phyloP scores from a whole-genome alignment of 2,113 vertebrate genomes.

The Sakesphorus luctuosus region DNA sequence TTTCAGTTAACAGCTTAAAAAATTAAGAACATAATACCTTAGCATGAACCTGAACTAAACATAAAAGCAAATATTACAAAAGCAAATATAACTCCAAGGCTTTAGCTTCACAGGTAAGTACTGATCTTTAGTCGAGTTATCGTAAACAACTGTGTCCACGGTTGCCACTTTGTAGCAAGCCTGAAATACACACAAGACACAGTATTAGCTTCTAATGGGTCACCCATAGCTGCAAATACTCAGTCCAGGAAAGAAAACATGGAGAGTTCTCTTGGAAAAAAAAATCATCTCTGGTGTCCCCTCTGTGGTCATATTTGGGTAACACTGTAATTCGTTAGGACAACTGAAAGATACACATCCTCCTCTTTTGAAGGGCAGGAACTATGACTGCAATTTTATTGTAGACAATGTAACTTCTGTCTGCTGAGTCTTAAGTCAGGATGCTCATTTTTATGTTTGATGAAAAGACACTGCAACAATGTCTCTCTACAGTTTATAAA shows the following conservation, averaged over 20 bases:
- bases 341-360: neutral
- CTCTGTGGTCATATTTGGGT: neutral
- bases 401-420: fast-evolving
- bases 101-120: neutral
- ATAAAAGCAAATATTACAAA: neutral
- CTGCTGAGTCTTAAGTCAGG: neutral
- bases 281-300: neutral
- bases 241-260: neutral
- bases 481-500: neutral
- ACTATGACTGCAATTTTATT: neutral
- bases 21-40: neutral
- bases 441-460: neutral
- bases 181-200: fast-evolving
- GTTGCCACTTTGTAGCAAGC: neutral
- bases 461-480: neutral
- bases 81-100: neutral
- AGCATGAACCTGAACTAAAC: neutral
- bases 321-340: neutral
- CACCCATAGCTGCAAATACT: neutral
- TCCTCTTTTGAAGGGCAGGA: neutral
- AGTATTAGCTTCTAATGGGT: neutral
- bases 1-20: neutral
- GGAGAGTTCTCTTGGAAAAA: neutral
- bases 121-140: neutral
- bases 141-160: neutral